Evolutionary conservation across 2,113 vertebrate species (phyloP).

Genomic region (Tylochromis polylepis): DNA sequence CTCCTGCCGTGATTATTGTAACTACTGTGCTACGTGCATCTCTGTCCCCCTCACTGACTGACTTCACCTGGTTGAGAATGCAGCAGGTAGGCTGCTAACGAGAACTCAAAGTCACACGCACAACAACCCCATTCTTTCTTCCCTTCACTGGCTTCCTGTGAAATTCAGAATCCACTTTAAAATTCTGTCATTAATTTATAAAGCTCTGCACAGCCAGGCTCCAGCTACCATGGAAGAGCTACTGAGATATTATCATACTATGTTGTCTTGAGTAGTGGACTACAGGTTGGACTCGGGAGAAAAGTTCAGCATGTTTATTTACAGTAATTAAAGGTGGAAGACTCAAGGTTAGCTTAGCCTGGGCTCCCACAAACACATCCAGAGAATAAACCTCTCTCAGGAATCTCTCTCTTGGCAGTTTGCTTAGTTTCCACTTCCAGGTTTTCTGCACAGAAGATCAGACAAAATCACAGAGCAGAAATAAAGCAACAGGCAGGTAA

Average conservation of each 20-base stretch:
- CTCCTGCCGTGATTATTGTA: background rate
- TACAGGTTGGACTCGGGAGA: background rate
- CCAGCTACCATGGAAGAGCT: background rate
- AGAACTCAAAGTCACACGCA: fast-evolving
- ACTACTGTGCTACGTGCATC: background rate
- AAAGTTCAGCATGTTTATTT: background rate
- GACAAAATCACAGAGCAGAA: background rate
- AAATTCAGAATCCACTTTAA: background rate
- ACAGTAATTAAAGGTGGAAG: background rate
- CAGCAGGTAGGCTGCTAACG: background rate
- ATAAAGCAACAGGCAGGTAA: background rate
- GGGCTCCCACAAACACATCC: background rate
- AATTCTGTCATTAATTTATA: background rate
- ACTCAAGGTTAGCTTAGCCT: background rate
- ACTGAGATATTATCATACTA: background rate
- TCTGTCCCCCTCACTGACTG: background rate
- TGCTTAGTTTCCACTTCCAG: background rate
- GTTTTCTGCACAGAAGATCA: background rate
- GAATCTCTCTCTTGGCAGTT: background rate
- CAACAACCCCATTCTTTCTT: background rate
- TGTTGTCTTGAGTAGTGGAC: background rate
- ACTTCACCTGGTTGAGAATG: background rate
- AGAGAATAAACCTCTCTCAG: background rate
- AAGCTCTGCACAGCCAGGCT: background rate
- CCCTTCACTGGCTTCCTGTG: background rate